phyloP scores from a whole-genome alignment of 2,888 invertebrate species.

The Gonocerus acuteangulatus region DNA sequence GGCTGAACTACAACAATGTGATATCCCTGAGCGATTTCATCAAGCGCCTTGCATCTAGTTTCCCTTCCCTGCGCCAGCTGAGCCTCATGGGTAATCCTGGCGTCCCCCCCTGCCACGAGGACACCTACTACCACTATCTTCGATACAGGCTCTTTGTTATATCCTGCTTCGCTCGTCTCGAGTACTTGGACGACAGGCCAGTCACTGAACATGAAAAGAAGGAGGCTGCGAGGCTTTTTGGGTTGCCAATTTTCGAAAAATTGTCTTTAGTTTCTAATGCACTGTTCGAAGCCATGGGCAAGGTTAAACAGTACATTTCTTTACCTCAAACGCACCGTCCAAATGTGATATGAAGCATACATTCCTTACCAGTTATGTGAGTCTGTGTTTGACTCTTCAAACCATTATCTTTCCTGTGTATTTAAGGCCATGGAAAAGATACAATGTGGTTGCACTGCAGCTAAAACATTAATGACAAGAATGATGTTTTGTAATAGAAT shows the following conservation, averaged over 20 bases:
- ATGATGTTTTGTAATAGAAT: no score
- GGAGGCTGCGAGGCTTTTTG: conserved; percentile 57
- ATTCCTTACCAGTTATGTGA: no score
- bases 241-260: conserved; percentile 48
- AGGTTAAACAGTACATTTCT: conserved; percentile 2
- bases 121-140: conserved; percentile 56
- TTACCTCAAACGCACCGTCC: neutral
- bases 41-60: conserved; percentile 58
- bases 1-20: conserved; percentile 56
- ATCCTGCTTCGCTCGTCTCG: conserved; percentile 59
- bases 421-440: no score
- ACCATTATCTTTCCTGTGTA: no score
- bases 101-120: conserved; percentile 69
- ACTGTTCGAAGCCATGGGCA: neutral
- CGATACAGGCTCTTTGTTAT: conserved; percentile 61
- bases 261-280: conserved; percentile 40
- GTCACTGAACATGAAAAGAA: conserved; percentile 58
- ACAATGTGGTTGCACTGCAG: no score
- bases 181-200: conserved; percentile 61
- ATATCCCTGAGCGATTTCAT: conserved; percentile 62
- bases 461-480: no score
- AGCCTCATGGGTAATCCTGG: conserved; percentile 82
- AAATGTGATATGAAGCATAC: conserved; percentile 1
- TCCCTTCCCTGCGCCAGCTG: conserved; percentile 65
- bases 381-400: no score